Evolutionary conservation across 2,888 invertebrate genomes (phyloP).

Genomic region (Megastigmus dorsalis): DNA sequence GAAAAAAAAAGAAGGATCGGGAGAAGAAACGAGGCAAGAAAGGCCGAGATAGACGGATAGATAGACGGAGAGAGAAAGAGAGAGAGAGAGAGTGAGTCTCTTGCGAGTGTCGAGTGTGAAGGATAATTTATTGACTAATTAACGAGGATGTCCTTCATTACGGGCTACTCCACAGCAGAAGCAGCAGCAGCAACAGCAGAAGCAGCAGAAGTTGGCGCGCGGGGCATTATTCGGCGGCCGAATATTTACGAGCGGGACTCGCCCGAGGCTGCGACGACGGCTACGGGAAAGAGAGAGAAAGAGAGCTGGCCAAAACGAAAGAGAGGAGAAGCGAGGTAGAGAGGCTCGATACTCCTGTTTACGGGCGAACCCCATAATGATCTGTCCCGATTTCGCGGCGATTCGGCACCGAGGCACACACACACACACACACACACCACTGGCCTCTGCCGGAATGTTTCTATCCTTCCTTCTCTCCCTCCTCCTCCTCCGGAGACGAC

Average conservation of each 20-base stretch:
- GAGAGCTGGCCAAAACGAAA: slow-evolving; percentile 19
- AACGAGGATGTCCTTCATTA: slow-evolving; percentile 75
- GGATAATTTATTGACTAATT: slow-evolving; percentile 75
- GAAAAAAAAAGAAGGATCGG: slow-evolving; percentile 34
- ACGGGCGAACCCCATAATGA: slow-evolving; percentile 70
- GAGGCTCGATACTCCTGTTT: slow-evolving; percentile 59
- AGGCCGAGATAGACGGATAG: slow-evolving; percentile 45
- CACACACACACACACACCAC: no score
- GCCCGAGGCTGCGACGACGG: not conserved
- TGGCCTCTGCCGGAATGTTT: slow-evolving; percentile 67
- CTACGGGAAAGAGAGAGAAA: slow-evolving; percentile 29
- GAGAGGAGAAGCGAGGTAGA: slow-evolving; percentile 4
- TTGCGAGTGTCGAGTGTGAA: slow-evolving; percentile 67
- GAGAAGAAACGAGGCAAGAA: no score
- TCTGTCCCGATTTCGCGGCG: slow-evolving; percentile 68
- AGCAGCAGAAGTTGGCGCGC: slow-evolving; percentile 65
- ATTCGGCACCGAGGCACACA: slow-evolving; percentile 61
- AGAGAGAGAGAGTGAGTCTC: no score
- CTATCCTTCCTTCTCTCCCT: not conserved
- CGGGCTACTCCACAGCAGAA: slow-evolving; percentile 63
- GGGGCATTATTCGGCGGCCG: slow-evolving; percentile 71
- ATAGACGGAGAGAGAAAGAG: slow-evolving; percentile 49
- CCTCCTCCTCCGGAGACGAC: slow-evolving; percentile 34
- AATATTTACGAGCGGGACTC: slow-evolving; percentile 71
- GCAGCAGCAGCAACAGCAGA: slow-evolving; percentile 65